Conservation (phyloP, 2,888 invertebrate genomes). For the Stenotaenia linearis region DNA sequence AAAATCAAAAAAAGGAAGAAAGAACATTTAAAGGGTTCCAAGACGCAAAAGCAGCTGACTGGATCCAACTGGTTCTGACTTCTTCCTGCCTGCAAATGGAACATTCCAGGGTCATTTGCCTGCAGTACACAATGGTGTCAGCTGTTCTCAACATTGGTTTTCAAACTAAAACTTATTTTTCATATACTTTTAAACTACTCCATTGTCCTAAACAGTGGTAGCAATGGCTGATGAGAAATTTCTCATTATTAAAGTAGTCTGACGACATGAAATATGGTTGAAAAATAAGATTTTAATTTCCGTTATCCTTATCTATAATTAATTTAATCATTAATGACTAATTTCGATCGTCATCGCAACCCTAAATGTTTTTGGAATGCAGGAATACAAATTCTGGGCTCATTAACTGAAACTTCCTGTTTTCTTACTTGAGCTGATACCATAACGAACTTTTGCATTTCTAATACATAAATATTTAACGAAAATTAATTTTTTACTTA, state of each 20-base stretch:
- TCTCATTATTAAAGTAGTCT: not conserved
- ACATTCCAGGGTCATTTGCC: not conserved
- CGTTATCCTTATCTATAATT: too few relatives aligned
- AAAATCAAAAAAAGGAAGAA: not conserved
- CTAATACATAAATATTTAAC: not conserved
- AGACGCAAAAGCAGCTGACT: not conserved
- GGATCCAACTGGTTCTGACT: slow-evolving; percentile 5
- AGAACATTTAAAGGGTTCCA: not conserved
- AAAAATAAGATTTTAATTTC: too few relatives aligned
- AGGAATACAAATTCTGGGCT: not conserved
- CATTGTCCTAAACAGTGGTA: not conserved
- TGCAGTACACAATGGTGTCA: not conserved
- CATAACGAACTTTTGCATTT: not conserved
- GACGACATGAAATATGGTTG: not conserved
- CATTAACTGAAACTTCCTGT: not conserved
- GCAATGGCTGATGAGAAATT: not conserved
- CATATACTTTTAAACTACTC: not conserved
- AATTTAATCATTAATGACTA: too few relatives aligned
- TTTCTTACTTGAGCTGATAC: not conserved
- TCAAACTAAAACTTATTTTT: not conserved
- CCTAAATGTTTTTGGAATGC: not conserved
- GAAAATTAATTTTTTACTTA: not conserved
- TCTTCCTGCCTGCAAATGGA: slow-evolving; percentile 4
- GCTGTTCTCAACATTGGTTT: not conserved
- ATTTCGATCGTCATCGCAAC: not conserved